Conservation (phyloP, 2,888 invertebrate species). For the Epirrita christyi region DNA sequence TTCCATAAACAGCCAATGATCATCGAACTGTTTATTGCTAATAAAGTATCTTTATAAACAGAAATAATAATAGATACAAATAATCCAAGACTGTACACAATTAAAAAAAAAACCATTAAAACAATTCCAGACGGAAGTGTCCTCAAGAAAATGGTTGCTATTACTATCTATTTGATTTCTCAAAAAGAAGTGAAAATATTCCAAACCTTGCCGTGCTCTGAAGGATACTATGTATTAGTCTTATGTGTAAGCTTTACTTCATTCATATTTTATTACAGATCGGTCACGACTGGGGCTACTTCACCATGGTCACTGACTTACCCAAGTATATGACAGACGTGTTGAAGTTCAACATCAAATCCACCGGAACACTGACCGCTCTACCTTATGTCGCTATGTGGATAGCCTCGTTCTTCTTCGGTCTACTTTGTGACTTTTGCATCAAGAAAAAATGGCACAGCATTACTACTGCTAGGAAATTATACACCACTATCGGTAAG, state of each 20-base stretch:
- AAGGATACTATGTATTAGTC: too few relatives aligned
- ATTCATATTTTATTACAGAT: constrained; percentile 64
- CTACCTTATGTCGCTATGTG: constrained; percentile 88
- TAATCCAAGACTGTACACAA: too few relatives aligned
- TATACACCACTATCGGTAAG: constrained; percentile 88
- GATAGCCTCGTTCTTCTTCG: constrained; percentile 86
- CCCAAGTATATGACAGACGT: constrained; percentile 89
- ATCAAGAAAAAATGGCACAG: constrained; percentile 84
- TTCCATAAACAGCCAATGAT: too few relatives aligned
- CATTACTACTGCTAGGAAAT: constrained; percentile 84
- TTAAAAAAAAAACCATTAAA: too few relatives aligned
- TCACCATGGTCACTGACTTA: constrained; percentile 88
- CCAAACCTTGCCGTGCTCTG: too few relatives aligned
- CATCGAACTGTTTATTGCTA: too few relatives aligned
- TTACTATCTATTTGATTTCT: too few relatives aligned
- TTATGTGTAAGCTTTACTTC: not conserved
- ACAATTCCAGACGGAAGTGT: too few relatives aligned
- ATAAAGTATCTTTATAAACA: too few relatives aligned
- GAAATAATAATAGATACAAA: too few relatives aligned
- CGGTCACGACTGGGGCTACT: constrained; percentile 89
- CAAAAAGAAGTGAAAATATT: too few relatives aligned
- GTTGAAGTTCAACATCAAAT: constrained; percentile 86
- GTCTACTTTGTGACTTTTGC: constrained; percentile 88
- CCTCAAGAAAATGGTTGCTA: too few relatives aligned
- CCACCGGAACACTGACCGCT: constrained; percentile 86